Conservation (phyloP, 2,888 invertebrate genomes). For the Pecten maximus region DNA sequence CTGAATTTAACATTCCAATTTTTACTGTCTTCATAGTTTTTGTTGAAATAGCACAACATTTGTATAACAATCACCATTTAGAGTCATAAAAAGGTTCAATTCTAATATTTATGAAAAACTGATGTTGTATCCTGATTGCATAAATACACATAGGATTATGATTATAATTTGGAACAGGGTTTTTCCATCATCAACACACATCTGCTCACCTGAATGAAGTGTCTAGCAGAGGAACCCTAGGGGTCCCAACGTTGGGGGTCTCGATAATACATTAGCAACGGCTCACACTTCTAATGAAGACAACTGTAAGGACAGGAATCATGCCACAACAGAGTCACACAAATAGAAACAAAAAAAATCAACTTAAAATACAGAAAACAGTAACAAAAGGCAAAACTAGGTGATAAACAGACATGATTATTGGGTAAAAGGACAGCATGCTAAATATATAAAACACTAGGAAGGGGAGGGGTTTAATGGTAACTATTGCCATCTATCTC, state of each 20-base stretch:
- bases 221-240: not conserved
- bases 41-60: too few species aligned
- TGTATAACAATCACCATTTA: too few species aligned
- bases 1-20: too few species aligned
- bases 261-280: not conserved
- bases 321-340: conserved; percentile 19
- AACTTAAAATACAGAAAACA: not conserved
- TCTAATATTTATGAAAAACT: too few species aligned
- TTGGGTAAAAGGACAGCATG: not conserved
- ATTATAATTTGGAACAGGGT: not conserved
- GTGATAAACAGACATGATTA: not conserved
- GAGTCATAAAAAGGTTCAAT: too few species aligned
- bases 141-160: not conserved
- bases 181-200: not conserved
- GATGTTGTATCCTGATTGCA: too few species aligned
- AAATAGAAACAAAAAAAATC: not conserved
- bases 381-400: not conserved
- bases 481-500: not conserved
- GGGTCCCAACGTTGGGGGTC: not conserved
- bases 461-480: not conserved
- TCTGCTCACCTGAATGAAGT: conserved; percentile 3
- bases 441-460: not conserved
- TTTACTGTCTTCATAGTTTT: too few species aligned
- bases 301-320: conserved; percentile 16
- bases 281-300: conserved; percentile 22